Evolutionary conservation across 2,113 vertebrate species (phyloP), one percentile per base, ranked within the genome.

Genomic region (Chloropsis cyanopogon): DNA sequence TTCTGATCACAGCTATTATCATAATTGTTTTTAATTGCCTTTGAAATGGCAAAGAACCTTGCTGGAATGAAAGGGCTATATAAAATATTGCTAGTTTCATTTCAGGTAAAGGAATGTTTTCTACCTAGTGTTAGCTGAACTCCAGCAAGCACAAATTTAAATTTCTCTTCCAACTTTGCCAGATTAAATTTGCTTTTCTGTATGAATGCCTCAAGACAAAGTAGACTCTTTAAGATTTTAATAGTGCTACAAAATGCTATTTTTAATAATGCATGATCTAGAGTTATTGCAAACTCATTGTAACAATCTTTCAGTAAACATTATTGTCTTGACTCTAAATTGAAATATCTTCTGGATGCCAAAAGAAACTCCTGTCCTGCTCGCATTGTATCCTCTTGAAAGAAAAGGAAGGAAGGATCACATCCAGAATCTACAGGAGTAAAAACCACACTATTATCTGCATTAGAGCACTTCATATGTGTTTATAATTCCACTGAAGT

Each of bases 211-310:
- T 63, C 61, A 78, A 81, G 60, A 91, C 39, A 78, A 82, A 88
- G 37, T 69, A 56, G 78, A 41, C 80, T 57, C 65, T 68, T 96
- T 87, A 53, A 2, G 2, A 64, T 90, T 90, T 93, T 61, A 92
- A 66, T 37, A 69, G 46, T 37, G 18, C 71, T 69, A 76, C 53
- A 85, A 69, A 80, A 77, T 70, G 66, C 25, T 56, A 20, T 25
- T 86, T 90, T 92, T 82, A 92, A 95, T 94, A 95, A 94, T 86
- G 50, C 66, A 94, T 69, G 49, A 96, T 82, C 25, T 90, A 95
- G 91, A 53, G n/a, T 93, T 93, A 80, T 31, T 92, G 92, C 63
- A 93, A 82, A 81, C 46, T 93, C 53, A 76, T 39, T 82, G 50
- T 72, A 96, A 82, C 60, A 56, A 56, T 61, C 49, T 90, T 82